These are phyloP conservation scores for Pristionchus exspectatus DNA, from an alignment of 2,888 invertebrate species.

Conservation along the genomic window DNA sequence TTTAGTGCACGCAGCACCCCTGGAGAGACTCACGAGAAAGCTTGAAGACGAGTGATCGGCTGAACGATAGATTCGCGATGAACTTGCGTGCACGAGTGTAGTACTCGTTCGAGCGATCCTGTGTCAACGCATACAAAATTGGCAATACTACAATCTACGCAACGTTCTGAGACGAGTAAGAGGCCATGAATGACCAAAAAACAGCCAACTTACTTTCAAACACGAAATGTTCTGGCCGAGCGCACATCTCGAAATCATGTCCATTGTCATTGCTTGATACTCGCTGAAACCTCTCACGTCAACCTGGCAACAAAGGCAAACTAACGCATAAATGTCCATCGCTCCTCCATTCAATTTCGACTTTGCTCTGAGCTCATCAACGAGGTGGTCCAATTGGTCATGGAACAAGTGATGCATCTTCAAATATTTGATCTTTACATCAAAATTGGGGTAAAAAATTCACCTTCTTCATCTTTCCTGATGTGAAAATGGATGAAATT, in stretches of 20 bases:
- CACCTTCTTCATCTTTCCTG: constrained; percentile 84
- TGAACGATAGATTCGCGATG: not conserved
- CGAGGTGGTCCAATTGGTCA: constrained; percentile 52
- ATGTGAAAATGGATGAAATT: constrained; percentile 85
- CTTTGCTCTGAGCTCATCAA: constrained; percentile 34
- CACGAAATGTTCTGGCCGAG: constrained; percentile 60
- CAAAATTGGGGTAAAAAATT: not conserved
- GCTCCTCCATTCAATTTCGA: not conserved
- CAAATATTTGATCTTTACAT: not conserved
- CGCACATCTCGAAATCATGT: constrained; percentile 71
- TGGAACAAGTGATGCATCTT: constrained; percentile 61
- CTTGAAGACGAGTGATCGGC: constrained; percentile 7
- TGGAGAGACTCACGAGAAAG: not conserved
- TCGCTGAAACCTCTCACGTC: constrained; percentile 61
- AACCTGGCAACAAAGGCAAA: not conserved
- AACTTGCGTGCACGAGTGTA: constrained; percentile 21
- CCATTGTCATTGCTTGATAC: constrained; percentile 72
- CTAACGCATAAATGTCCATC: constrained; percentile 50
- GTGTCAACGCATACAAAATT: not conserved
- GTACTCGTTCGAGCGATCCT: constrained; percentile 39
- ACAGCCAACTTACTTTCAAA: constrained; percentile 28
- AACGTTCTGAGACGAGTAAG: no score
- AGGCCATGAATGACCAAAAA: no score
- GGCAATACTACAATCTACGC: not conserved
- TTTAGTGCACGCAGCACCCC: no score